Percentiles rank a stretch among this genome's conserved stretches.
These are phyloP conservation scores for Eucidaris tribuloides DNA, from an alignment of 35 echinoderm and acorn worm genomes.

Conservation along the genomic window DNA sequence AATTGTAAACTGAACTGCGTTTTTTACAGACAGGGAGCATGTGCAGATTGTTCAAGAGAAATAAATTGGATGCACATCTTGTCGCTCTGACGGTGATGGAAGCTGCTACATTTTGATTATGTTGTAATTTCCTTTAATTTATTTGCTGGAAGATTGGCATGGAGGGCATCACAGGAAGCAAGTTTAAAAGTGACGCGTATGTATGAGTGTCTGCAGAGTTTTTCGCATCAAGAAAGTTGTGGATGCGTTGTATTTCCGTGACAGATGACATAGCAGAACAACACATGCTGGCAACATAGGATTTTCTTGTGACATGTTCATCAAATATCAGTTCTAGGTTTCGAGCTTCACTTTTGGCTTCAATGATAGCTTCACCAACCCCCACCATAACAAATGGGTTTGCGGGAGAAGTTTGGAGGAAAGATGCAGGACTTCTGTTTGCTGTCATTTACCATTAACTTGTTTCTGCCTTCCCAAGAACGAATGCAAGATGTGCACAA, in stretches of 20 bases:
- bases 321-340: background rate
- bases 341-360: background rate
- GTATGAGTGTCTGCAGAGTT: too few relatives aligned
- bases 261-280: background rate
- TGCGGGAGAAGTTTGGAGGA: background rate
- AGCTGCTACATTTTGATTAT: too few relatives aligned
- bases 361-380: background rate
- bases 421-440: constrained; percentile 4
- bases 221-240: too few relatives aligned
- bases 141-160: too few relatives aligned
- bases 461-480: background rate
- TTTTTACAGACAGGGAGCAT: too few relatives aligned
- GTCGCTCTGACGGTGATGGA: too few relatives aligned
- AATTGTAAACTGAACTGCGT: too few relatives aligned
- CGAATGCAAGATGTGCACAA: constrained; percentile 1
- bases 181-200: too few relatives aligned
- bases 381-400: background rate
- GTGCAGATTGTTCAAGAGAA: too few relatives aligned
- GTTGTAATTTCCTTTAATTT: too few relatives aligned
- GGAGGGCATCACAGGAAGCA: too few relatives aligned
- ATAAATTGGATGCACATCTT: too few relatives aligned
- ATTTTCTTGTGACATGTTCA: background rate
- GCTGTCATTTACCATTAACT: background rate
- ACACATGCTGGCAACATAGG: background rate
- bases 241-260: background rate